Evolutionary conservation across 2,113 vertebrate species (phyloP), one percentile per base, ranked within the genome.

Genomic region (Myanophis thanlyinensis): DNA sequence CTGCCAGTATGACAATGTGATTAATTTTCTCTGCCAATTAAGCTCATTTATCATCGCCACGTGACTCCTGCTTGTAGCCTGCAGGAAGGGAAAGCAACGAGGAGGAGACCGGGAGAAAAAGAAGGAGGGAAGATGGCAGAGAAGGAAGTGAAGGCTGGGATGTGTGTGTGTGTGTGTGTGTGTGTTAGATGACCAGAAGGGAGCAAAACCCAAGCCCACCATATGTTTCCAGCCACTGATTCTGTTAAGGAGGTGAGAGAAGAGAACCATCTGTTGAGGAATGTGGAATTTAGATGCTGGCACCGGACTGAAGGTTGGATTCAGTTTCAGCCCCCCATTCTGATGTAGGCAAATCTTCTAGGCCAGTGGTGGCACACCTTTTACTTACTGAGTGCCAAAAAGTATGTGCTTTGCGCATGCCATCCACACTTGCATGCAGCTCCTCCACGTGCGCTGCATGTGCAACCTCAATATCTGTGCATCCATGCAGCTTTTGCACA

Each of bases 1-100:
- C 95, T 95, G 95, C 95, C 40, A 49, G 94, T 93, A 90, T 92
- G 95, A 94, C 97, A 97, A 94, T 59, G 93, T 96, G 96, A 97
- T 97, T 97, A 96, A 97, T 96, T 97, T 40, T 93, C 95, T 92
- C 95, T 91, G 94, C 94, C 87, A 94, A 96, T 94, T 94, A 95
- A 96, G 94, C 96, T 96, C 96, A 91, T 97, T 96, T 95, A 93
- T 96, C 96, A 95, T 89, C 85, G 62, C 92, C 96, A 96, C 51
- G 92, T 95, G 95, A 94, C 0, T 27, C 85, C 12, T 51, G 0
- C 0, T 0, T 0, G 6, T 0, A 4, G 93, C 91, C 87, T 52
- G 91, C 86, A 91, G 94, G 92, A 93, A 90, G 93, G 89, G 30
- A 48, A 92, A 0, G 0, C 30, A 85, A n/a, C n/a, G n/a, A n/a